phyloP scores from a whole-genome alignment of 1,140 invertebrate species.

The Polypedilum pembai region DNA sequence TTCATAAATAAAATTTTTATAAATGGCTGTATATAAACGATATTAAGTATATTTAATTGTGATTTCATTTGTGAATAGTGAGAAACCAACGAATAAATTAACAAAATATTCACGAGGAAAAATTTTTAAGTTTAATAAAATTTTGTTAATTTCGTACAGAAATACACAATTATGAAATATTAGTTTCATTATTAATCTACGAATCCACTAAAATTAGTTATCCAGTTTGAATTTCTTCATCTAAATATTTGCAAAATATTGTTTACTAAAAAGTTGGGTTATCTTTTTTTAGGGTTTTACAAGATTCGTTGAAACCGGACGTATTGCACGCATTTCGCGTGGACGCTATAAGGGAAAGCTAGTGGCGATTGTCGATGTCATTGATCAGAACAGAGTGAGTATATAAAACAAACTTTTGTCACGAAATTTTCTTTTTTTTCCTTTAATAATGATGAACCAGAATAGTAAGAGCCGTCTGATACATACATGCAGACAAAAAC shows the following conservation, averaged over 20 bases:
- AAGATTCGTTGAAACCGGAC: constrained; percentile 92
- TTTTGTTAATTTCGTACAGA: not conserved
- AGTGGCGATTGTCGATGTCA: constrained; percentile 88
- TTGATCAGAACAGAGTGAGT: constrained; percentile 93
- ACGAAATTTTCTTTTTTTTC: constrained; percentile 36
- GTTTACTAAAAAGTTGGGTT: constrained; percentile 25
- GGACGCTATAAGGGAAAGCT: constrained; percentile 86
- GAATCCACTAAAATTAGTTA: not conserved
- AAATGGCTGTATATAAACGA: not conserved
- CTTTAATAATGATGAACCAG: constrained; percentile 45
- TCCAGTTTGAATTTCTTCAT: not conserved
- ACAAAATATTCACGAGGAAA: not conserved
- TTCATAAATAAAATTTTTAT: not conserved
- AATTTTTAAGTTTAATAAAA: not conserved
- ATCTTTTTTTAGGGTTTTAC: constrained; percentile 26
- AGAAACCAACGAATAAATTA: not conserved
- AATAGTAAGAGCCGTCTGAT: constrained; percentile 66
- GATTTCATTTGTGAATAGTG: not conserved
- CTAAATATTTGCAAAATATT: not conserved
- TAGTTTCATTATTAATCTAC: not conserved
- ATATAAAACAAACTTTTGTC: constrained; percentile 33
- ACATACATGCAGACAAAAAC: constrained; percentile 45
- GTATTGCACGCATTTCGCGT: constrained; percentile 87
- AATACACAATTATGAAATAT: not conserved
- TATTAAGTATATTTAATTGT: not conserved